These are phyloP conservation scores for Apodemus speciosus DNA, from an alignment of 2,113 vertebrate genomes.

Conservation along the genomic window DNA sequence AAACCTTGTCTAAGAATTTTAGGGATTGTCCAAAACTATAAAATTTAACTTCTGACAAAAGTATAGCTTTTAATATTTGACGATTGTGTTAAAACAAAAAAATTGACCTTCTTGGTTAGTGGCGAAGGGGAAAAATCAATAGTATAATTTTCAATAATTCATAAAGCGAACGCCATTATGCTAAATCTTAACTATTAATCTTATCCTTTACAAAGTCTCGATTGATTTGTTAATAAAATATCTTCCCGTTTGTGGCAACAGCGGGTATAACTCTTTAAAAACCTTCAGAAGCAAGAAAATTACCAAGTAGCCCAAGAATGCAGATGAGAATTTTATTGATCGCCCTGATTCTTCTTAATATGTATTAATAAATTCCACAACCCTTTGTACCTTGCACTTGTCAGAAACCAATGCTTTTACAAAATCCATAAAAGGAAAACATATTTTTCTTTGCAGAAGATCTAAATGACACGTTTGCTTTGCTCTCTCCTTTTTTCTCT, in stretches of 20 bases:
- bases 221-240: slow-evolving; percentile 93
- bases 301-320: slow-evolving; percentile 90
- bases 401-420: slow-evolving; percentile 85
- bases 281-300: slow-evolving; percentile 90
- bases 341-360: slow-evolving; percentile 91
- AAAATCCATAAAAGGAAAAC: slow-evolving; percentile 83
- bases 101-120: slow-evolving; percentile 87
- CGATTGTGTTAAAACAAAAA: slow-evolving; percentile 90
- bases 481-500: neutral
- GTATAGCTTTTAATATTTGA: slow-evolving; percentile 86
- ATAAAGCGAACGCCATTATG: slow-evolving; percentile 88
- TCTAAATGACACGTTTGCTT: slow-evolving; percentile 70
- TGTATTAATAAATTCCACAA: slow-evolving; percentile 91
- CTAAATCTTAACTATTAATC: slow-evolving; percentile 91
- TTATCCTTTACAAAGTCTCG: slow-evolving; percentile 91
- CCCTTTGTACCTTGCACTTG: slow-evolving; percentile 89
- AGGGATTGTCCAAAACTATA: slow-evolving; percentile 80
- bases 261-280: slow-evolving; percentile 90
- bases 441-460: slow-evolving; percentile 76
- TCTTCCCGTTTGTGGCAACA: slow-evolving; percentile 87
- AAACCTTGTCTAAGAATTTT: slow-evolving; percentile 82
- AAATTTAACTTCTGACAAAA: slow-evolving; percentile 84
- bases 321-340: slow-evolving; percentile 92
- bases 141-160: slow-evolving; percentile 90
- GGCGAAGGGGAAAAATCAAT: slow-evolving; percentile 85